Conservation (phyloP, 2,888 invertebrate genomes). For the Branchellion lobata region DNA sequence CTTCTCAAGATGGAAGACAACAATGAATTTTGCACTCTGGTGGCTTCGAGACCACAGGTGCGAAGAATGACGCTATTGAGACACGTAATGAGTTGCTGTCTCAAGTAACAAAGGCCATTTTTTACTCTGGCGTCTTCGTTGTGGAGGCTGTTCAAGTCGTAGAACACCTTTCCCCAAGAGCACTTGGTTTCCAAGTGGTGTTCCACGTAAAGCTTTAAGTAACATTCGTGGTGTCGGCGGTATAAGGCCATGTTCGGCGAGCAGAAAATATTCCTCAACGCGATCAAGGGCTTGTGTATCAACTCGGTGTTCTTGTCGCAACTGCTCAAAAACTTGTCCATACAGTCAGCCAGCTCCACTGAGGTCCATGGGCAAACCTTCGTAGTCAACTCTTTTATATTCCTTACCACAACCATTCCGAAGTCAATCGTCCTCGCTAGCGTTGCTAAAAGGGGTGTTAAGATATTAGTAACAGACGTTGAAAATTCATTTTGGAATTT, state of each 20-base stretch:
- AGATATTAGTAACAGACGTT: too few species aligned
- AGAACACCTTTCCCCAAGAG: neutral
- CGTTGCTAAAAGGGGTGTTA: neutral
- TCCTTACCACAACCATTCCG: conserved; percentile 20
- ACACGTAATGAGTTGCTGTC: neutral
- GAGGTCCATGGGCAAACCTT: neutral
- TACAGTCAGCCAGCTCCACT: neutral
- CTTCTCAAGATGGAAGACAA: neutral
- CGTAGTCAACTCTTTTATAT: neutral
- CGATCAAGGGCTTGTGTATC: conserved; percentile 16
- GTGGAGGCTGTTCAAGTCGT: neutral
- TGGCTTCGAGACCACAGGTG: neutral
- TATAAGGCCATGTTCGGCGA: neutral
- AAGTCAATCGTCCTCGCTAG: neutral
- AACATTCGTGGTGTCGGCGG: conserved; percentile 13
- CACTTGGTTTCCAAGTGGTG: neutral
- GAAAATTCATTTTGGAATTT: neutral
- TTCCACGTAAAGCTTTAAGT: neutral
- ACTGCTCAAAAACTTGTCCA: neutral
- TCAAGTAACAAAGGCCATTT: neutral
- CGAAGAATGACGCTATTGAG: neutral
- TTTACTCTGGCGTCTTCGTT: neutral
- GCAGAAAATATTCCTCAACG: conserved; percentile 10
- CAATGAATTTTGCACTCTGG: neutral
- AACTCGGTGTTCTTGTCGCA: conserved; percentile 17